Base-by-base conservation (phyloP, 92 coral and sea anemone species). In the Bergia puertoricense region DNA sequence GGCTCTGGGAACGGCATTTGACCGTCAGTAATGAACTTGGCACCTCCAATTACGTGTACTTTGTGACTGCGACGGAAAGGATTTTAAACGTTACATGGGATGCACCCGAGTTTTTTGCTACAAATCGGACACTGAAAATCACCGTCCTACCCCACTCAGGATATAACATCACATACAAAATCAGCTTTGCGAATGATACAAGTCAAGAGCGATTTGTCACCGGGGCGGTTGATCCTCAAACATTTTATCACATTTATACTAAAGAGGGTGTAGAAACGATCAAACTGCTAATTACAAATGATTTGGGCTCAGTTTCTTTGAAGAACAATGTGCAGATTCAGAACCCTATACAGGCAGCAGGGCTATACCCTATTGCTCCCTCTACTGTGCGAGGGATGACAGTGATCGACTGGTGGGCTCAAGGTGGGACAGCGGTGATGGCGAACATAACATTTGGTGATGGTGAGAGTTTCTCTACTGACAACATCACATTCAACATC, bases 401-500 rank as follows among this genome's bases (percentile, higher is more conserved):
- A 11, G 77, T 86, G 20, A 90, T 94, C 13, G 85, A 89, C 20
- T 96, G 96, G 96, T 82, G 87, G 69, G 90, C 94, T 46, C 86
- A 82, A 77, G 88, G 91, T 22, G 98, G 98, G 42, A 88, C 91
- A 6, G 91, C 89, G 8, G 92, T 90, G 1, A 91, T 79, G 15
- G 90, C 88, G 74, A 88, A 86, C n/a, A 73, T 94, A 38, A 89
- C 91, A 11, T 86, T 94, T 46, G 96, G 95, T n/a, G 96, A 94
- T 48, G 96, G 94, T 6, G 54, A 80, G 38, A 41, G 6, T 16
- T 71, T 56, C 16, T 81, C 82, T 15, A 62, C 86, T 5, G 3
- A 38, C 80, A 86, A 90, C 76, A 86, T 82, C 41, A 20, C 76
- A 16, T 73, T 93, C 65, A 41, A 57, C 9, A 30, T 76, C 79